Evolutionary conservation across 2,888 invertebrate species (phyloP).

Genomic region (Therioaphis trifolii): DNA sequence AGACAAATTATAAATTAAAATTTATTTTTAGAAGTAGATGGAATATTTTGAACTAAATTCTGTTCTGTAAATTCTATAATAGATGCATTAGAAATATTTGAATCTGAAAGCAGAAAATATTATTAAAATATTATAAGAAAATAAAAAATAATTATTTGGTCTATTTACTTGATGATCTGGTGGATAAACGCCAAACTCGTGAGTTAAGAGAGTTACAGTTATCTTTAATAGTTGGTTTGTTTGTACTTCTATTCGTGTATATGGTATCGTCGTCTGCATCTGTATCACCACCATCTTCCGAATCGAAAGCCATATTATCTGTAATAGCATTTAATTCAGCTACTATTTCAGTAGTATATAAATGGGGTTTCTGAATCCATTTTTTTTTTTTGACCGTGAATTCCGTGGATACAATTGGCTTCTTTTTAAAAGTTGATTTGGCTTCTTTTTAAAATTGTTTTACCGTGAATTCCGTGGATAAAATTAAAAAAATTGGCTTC

Average conservation of each 20-base stretch:
- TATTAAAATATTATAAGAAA: slow-evolving; percentile 18
- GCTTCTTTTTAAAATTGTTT: too few relatives aligned
- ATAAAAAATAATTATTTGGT: not conserved
- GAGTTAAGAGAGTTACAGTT: not conserved
- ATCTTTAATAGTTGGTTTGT: too few relatives aligned
- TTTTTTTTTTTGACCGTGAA: too few relatives aligned
- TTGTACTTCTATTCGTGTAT: not conserved
- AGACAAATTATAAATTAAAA: not conserved
- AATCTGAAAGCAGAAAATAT: not conserved
- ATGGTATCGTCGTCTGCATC: slow-evolving; percentile 7
- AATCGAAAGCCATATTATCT: slow-evolving; percentile 1
- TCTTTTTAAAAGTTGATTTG: too few relatives aligned
- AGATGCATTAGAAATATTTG: not conserved
- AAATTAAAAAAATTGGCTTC: too few relatives aligned
- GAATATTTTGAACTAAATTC: not conserved
- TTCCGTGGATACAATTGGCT: too few relatives aligned
- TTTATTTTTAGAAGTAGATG: not conserved
- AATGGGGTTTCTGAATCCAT: too few relatives aligned
- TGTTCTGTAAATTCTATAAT: not conserved
- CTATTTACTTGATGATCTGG: too few relatives aligned
- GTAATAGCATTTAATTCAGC: not conserved
- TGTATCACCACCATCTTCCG: not conserved
- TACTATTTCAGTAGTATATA: too few relatives aligned
- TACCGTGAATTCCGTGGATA: too few relatives aligned
- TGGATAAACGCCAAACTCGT: slow-evolving; percentile 21